Base-by-base conservation (phyloP, 2,888 invertebrate species). In the Melieria omissa region DNA sequence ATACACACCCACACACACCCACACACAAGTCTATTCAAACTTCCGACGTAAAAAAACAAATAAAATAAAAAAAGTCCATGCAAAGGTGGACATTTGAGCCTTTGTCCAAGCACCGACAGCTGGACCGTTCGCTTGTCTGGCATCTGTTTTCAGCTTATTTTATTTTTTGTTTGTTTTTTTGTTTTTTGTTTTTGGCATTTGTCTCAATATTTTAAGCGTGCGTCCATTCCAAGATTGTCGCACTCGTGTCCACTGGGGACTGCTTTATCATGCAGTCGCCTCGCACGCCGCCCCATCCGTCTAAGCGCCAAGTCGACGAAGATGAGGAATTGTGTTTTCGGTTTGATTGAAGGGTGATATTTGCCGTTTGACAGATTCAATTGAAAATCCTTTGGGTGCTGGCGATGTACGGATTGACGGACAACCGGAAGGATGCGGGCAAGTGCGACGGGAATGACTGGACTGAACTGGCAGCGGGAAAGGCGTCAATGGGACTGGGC, bases 321-420 rank as follows among this genome's bases (percentile, higher is more conserved):
- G 72, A 74, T 74, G 74, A 75, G 69, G 68, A 72, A 75, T 71
- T 69, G 72, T 74, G 67, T 74, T 73, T 73, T 68, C 65, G 67
- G 60, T 77, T 80, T 81, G 81, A 81, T 80, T 81, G 81, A 81
- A 80, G 80, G 77, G 75, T 80, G 80, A 80, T 80, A 79, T 81
- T 81, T 80, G 78, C 76, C 74, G 76, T 80, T 81, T 81, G 81
- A 81, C 80, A 80, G 79, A 80, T 80, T 80, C 79, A 80, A 80
- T 79, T 79, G 81, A 80, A 79, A 78, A 75, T 78, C 77, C 77
- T 77, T 75, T 77, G 78, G 78, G 77, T 77, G 73, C 69, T 65
- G 67, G 64, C 49, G 62, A 54, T 16, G 7, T 5, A 45, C 8
- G 14, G 29, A 65, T 12, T 16, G 9, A 58, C 45, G 57, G 46